Evolutionary conservation across 2,113 vertebrate genomes (phyloP).

Genomic region (Aplodontia rufa): DNA sequence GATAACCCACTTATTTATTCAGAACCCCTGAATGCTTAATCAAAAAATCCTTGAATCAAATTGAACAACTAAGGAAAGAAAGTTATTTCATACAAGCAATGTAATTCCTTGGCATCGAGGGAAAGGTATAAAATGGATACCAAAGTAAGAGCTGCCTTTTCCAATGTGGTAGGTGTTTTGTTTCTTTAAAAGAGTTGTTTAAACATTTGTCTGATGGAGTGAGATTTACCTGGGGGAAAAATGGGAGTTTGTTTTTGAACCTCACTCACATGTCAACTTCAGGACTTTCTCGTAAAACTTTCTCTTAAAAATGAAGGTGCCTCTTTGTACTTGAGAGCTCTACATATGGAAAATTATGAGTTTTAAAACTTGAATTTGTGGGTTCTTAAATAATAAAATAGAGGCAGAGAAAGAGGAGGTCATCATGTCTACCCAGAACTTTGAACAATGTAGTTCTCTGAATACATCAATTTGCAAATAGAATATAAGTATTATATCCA

Average conservation of each 20-base stretch:
- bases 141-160: constrained; percentile 47
- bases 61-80: constrained; percentile 84
- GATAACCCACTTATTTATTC: constrained; percentile 86
- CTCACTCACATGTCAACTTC: background rate
- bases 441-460: background rate
- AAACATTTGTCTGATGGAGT: constrained; percentile 69
- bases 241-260: background rate
- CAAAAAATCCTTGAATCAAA: constrained; percentile 86
- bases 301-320: background rate
- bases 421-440: background rate
- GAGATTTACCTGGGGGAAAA: background rate
- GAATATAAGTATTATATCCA: background rate
- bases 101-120: constrained; percentile 71
- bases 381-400: background rate
- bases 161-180: constrained; percentile 30
- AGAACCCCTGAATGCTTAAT: constrained; percentile 85
- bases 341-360: background rate
- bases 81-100: constrained; percentile 82
- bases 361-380: background rate
- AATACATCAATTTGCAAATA: background rate
- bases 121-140: constrained; percentile 58
- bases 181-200: constrained; percentile 63
- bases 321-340: background rate
- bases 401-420: background rate
- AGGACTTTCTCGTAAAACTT: background rate